Conservation (phyloP, 2,113 vertebrate species). For the Hippopotamus amphibius region DNA sequence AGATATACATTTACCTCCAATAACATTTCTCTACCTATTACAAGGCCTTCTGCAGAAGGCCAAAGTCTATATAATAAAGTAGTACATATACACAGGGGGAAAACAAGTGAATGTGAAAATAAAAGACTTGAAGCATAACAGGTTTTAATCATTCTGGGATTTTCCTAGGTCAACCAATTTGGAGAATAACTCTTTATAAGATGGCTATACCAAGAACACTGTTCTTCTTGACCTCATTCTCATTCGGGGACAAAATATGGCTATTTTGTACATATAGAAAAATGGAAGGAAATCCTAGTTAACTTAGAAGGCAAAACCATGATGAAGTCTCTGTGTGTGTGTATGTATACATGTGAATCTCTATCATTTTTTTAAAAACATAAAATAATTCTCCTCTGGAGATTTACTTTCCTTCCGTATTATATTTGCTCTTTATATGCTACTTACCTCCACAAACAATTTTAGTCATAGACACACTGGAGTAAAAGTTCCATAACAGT, state of each 20-base stretch:
- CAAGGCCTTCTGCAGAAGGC: not conserved
- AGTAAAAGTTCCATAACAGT: not conserved
- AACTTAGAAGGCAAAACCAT: not conserved
- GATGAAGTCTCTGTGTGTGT: not conserved
- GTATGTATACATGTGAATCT: not conserved
- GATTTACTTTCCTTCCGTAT: not conserved
- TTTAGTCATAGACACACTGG: not conserved
- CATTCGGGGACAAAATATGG: not conserved
- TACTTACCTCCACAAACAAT: not conserved
- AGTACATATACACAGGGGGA: not conserved
- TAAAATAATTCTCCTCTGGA: not conserved
- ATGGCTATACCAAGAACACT: not conserved
- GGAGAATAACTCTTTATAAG: not conserved
- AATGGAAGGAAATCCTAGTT: not conserved
- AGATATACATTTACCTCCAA: not conserved
- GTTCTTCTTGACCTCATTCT: not conserved
- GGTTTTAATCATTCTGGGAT: not conserved
- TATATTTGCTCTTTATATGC: not conserved
- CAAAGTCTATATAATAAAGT: not conserved
- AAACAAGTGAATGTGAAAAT: not conserved
- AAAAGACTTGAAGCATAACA: not conserved
- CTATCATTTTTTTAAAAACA: not conserved
- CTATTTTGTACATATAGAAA: not conserved
- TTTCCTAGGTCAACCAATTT: not conserved
- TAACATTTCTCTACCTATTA: not conserved